Conservation (phyloP, 2,113 vertebrate species). For the Irena cyanogastra region DNA sequence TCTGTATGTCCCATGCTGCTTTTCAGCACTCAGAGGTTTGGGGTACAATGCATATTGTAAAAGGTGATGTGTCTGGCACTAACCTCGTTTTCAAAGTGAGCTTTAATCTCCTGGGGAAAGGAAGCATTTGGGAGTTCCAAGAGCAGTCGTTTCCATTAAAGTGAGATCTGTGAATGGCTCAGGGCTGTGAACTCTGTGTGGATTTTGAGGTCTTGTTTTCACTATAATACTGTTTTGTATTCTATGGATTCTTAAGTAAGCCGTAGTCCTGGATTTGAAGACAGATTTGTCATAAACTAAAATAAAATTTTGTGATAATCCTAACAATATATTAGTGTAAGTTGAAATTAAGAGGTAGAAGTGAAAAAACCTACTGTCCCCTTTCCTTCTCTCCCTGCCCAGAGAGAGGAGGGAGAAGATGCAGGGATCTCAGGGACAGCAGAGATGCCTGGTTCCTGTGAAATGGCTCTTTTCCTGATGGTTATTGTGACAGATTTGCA, state of each 20-base stretch:
- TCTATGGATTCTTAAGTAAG: not conserved
- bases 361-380: accelerated
- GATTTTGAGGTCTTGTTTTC: not conserved
- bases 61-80: not conserved
- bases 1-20: accelerated
- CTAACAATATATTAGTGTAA: not conserved
- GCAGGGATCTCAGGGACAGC: no score
- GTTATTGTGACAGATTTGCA: not conserved
- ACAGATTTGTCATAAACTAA: not conserved
- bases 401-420: not conserved
- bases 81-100: not conserved
- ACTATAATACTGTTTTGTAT: not conserved
- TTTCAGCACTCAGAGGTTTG: not conserved
- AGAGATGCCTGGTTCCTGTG: not conserved
- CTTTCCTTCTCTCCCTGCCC: not conserved
- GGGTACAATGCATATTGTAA: not conserved
- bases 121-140: not conserved
- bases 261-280: not conserved
- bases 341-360: not conserved
- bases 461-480: not conserved
- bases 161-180: not conserved
- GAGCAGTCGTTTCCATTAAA: not conserved
- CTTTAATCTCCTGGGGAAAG: not conserved
- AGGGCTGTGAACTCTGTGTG: not conserved
- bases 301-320: not conserved